These are phyloP conservation scores for Atta colombica DNA, from an alignment of 1,140 invertebrate species.

Conservation along the genomic window DNA sequence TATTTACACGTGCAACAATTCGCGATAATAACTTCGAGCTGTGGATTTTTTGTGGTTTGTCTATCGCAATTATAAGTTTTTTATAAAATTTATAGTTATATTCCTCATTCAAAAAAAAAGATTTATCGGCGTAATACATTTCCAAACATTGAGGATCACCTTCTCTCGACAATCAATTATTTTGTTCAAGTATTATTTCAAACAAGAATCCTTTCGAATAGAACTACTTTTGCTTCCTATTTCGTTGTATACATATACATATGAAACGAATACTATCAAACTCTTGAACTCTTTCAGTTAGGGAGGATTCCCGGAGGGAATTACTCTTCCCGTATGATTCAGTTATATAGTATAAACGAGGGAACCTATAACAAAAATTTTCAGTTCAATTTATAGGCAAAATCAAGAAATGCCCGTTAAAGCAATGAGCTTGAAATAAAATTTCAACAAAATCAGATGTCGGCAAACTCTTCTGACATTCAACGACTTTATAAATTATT, in stretches of 20 bases:
- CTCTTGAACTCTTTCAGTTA: conserved; percentile 46
- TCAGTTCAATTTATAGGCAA: conserved; percentile 2
- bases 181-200: conserved; percentile 27
- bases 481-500: neutral
- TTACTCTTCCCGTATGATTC: conserved; percentile 41
- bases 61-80: neutral
- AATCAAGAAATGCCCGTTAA: neutral
- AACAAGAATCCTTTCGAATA: neutral
- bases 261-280: conserved; percentile 8
- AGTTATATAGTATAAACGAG: neutral
- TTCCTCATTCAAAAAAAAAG: neutral
- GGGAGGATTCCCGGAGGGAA: conserved; percentile 61
- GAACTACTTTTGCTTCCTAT: neutral
- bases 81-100: neutral
- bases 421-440: neutral
- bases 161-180: neutral
- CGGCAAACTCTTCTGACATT: neutral
- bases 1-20: conserved; percentile 22
- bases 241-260: conserved; percentile 17
- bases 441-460: neutral
- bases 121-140: neutral
- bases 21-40: neutral
- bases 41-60: neutral
- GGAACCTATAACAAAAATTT: neutral
- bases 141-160: neutral